phyloP scores from a whole-genome alignment of 2,113 vertebrate species.

The Scophthalmus maximus region DNA sequence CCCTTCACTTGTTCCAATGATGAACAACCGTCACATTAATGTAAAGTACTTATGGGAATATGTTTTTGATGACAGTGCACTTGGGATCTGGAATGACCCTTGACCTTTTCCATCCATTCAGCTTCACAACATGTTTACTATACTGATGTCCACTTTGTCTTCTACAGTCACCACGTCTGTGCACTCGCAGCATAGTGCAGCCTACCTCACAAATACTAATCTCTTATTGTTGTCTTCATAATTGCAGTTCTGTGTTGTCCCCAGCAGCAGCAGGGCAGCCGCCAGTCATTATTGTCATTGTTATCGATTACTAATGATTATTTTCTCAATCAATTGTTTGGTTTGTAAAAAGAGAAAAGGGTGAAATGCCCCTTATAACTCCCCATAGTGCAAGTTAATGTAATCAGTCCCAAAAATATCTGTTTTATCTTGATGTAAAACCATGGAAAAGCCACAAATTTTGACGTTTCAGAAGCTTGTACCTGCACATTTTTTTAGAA shows the following conservation, averaged over 20 bases:
- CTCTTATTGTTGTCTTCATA: neutral
- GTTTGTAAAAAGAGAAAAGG: neutral
- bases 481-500: neutral
- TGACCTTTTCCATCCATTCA: conserved; percentile 18
- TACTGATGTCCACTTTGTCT: neutral
- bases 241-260: neutral
- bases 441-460: neutral
- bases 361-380: neutral
- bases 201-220: conserved; percentile 50
- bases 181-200: conserved; percentile 15
- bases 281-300: neutral
- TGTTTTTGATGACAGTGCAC: neutral
- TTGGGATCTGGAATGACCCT: neutral
- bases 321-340: neutral
- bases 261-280: neutral
- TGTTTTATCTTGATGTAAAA: neutral
- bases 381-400: neutral
- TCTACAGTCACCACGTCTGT: too few species aligned
- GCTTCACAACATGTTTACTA: conserved; percentile 3
- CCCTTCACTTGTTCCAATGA: neutral
- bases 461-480: conserved; percentile 1
- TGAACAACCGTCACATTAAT: neutral
- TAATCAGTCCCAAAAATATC: neutral
- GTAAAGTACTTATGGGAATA: conserved; percentile 7
- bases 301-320: neutral